These are phyloP conservation scores for Equus przewalskii DNA, from an alignment of 2,113 vertebrate species.

Conservation along the genomic window DNA sequence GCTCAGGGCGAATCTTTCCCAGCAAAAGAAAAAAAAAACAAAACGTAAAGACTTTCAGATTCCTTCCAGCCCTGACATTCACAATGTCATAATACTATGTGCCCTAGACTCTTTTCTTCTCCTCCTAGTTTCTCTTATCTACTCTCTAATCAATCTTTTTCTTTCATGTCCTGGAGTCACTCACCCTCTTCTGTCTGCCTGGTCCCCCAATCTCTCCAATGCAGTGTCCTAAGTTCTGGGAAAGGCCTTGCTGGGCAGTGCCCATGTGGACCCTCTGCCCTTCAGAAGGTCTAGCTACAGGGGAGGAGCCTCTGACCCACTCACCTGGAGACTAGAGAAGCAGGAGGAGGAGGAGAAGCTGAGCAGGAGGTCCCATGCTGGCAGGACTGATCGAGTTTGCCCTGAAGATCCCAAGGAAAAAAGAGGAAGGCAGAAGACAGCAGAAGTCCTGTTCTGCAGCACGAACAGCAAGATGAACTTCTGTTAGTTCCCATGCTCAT, in stretches of 20 bases:
- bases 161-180: neutral
- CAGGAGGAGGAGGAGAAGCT: neutral
- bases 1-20: too few species aligned
- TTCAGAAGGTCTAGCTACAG: neutral
- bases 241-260: neutral
- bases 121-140: neutral
- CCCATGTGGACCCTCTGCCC: neutral
- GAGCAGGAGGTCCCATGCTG: neutral
- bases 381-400: neutral
- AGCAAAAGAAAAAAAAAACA: neutral
- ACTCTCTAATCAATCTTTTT: neutral
- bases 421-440: neutral
- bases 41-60: neutral
- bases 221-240: neutral
- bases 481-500: accelerated
- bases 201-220: neutral
- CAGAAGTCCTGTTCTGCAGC: neutral
- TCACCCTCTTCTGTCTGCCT: neutral
- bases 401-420: neutral
- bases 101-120: neutral
- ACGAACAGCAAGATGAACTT: neutral
- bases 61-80: neutral
- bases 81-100: neutral
- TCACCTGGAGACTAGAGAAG: neutral
- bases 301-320: neutral